A percentile compares a stretch with the other conserved stretches of the same genome.
phyloP scores from a whole-genome alignment of 2,797 vertebrate species.

The Takifugu ocellatus region DNA sequence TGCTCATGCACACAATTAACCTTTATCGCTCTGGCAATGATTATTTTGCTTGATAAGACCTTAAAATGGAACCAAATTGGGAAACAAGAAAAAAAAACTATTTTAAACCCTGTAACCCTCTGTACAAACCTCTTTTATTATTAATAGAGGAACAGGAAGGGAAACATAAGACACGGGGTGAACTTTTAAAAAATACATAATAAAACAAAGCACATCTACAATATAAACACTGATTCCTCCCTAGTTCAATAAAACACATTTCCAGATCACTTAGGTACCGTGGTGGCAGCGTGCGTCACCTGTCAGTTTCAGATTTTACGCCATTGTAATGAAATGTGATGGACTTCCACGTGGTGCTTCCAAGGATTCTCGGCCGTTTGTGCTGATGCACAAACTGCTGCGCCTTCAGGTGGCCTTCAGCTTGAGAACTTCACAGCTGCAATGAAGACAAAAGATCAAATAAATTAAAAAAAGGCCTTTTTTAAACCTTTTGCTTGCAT shows the following conservation, averaged over 20 bases:
- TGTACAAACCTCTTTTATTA: conserved; percentile 68
- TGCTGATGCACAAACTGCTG: not conserved
- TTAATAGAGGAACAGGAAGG: conserved; percentile 32
- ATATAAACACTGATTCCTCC: conserved; percentile 63
- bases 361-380: conserved; percentile 20
- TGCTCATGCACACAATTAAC: not conserved
- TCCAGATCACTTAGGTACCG: conserved; percentile 68
- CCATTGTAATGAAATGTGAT: conserved; percentile 36
- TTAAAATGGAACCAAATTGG: not conserved
- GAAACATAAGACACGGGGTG: conserved; percentile 29
- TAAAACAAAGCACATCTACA: conserved; percentile 64
- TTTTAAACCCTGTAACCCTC: conserved; percentile 63
- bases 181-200: conserved; percentile 50
- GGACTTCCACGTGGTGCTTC: conserved; percentile 44
- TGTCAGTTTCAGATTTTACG: conserved; percentile 47
- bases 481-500: too few relatives aligned
- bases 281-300: conserved; percentile 38
- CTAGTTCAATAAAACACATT: conserved; percentile 58
- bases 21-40: not conserved
- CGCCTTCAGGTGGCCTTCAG: conserved; percentile 14
- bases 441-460: conserved; percentile 20
- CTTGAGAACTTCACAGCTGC: conserved; percentile 55
- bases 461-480: not conserved
- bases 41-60: not conserved
- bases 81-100: conserved; percentile 1